Percentiles rank a stretch among this genome's conserved stretches.
phyloP scores from a whole-genome alignment of 2,113 vertebrate genomes.

The Ptilorrhoa leucosticta region DNA sequence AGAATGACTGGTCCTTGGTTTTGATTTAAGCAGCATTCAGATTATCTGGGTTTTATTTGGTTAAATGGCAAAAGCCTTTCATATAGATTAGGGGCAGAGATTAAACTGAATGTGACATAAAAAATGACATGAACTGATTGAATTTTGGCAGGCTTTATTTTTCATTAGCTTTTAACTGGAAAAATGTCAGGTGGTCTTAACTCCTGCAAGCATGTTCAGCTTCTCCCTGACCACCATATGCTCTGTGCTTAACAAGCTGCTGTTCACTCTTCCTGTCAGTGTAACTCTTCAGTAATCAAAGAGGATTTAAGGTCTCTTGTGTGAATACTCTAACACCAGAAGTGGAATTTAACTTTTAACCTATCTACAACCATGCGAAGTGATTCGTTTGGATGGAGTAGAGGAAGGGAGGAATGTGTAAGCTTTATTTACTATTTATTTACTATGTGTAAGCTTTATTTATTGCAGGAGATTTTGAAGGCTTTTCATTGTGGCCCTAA shows the following conservation, averaged over 20 bases:
- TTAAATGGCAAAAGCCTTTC: not conserved
- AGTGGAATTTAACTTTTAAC: not conserved
- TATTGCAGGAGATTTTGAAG: not conserved
- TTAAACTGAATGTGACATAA: not conserved
- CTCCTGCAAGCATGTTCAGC: not conserved
- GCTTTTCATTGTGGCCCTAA: not conserved
- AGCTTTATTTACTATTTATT: not conserved
- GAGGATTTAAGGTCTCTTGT: not conserved
- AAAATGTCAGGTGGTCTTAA: not conserved
- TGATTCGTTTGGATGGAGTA: not conserved
- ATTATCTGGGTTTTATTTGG: not conserved
- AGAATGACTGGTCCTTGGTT: not conserved
- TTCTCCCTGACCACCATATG: not conserved
- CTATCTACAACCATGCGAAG: not conserved
- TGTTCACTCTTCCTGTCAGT: not conserved
- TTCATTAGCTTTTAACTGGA: not conserved
- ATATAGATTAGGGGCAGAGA: not conserved
- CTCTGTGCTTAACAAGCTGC: not conserved
- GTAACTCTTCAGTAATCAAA: not conserved
- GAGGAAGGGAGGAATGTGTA: not conserved
- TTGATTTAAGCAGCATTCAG: not conserved
- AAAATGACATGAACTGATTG: not conserved
- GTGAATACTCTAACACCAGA: not conserved
- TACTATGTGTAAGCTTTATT: not conserved
- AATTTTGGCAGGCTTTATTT: not conserved